Evolutionary conservation across 2,113 vertebrate species (phyloP).

Genomic region (Alectura lathami): DNA sequence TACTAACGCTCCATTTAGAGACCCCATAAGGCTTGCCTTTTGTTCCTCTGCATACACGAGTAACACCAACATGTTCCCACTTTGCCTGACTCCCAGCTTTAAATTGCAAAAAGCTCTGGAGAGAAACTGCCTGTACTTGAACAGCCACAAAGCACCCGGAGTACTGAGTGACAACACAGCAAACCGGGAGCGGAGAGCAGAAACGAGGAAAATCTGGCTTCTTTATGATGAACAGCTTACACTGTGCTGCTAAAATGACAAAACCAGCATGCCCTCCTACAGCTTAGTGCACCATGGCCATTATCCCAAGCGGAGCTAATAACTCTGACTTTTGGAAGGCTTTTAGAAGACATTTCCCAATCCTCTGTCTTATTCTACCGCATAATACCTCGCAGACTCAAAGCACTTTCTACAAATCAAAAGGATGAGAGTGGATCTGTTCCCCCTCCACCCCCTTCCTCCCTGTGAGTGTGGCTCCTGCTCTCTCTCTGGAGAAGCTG

Average conservation of each 20-base stretch:
- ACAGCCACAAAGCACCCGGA: neutral
- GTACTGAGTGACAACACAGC: neutral
- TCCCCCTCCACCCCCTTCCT: neutral
- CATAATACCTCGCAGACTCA: neutral
- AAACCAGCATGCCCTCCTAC: neutral
- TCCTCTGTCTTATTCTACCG: neutral
- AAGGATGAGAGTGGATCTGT: neutral
- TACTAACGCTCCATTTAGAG: neutral
- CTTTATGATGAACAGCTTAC: neutral
- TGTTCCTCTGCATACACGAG: neutral
- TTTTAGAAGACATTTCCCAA: neutral
- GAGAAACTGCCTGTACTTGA: neutral
- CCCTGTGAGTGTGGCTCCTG: neutral
- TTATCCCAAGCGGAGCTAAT: neutral
- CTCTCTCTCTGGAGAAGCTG: slow-evolving; percentile 8
- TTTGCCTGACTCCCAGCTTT: neutral
- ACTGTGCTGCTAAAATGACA: neutral
- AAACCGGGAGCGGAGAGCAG: neutral
- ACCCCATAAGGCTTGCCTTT: neutral
- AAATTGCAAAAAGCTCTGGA: neutral
- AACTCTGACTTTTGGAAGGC: neutral
- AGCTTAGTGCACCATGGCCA: neutral
- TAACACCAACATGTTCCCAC: neutral
- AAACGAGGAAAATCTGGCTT: neutral
- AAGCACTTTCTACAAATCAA: neutral